Base-by-base conservation (phyloP, 2,113 vertebrate genomes). In the Mixornis gularis region DNA sequence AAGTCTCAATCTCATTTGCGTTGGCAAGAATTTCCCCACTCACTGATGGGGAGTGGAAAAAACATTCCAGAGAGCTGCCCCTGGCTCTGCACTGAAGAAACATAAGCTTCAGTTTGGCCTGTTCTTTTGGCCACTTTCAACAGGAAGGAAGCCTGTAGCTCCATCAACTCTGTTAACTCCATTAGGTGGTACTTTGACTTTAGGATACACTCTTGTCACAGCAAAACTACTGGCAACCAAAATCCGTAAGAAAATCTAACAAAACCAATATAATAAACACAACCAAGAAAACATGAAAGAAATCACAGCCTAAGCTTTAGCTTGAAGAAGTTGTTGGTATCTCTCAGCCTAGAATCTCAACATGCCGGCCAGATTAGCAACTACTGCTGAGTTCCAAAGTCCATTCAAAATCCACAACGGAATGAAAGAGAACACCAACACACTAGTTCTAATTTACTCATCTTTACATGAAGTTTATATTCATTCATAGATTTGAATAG, bases 41-140 rank as follows among this genome's bases (percentile, higher is more conserved):
- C 92, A 90, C 22, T 89, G 95, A 94, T 76, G 85, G 55, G 62
- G 62, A 96, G 89, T 91, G 85, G 83, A 96, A 97, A 96, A 95
- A 80, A 56, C 69, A 90, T 84, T 91, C 36, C 53, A 0, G 27
- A 79, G 59, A 90, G 80, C 17, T 93, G 80, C 80, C 78, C 95
- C 9, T 95, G 68, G 84, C 90, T 86, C 79, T 83, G 34, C 70
- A 59, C 17, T 84, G 92, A 87, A 86, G 79, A 93, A 94, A 94
- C 46, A 65, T 30, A 93, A 93, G 74, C 95, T 88, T 87, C 66
- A 94, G 41, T 72, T 44, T 89, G 87, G 93, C 74, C 68, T 71
- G 64, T 24, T 93, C 64, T 87, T 85, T n/a, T 80, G 79, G 89
- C 71, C 72, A 80, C 41, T 85, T 92, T 91, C 32, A 89, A 76